Conservation (phyloP, 2,888 invertebrate species). For the Mimumesa dahlbomi region DNA sequence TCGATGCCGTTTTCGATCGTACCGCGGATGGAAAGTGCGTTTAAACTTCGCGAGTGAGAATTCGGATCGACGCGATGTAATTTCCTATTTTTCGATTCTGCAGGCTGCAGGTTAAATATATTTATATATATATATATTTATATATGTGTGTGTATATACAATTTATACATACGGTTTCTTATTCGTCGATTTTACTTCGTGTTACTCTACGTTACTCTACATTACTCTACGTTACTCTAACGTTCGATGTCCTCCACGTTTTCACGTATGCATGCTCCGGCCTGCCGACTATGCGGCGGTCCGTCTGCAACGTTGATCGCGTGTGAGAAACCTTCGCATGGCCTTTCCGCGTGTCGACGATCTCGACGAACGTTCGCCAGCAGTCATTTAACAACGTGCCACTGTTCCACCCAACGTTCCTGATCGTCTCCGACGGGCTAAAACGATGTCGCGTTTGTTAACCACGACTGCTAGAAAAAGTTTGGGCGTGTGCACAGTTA, state of each 20-base stretch:
- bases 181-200: no score
- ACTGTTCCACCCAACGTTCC: no score
- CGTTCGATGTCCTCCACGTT: slow-evolving; percentile 1
- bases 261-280: slow-evolving; percentile 6
- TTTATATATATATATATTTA: no score
- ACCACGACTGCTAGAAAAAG: no score
- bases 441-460: no score
- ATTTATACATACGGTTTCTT: no score
- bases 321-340: slow-evolving; percentile 36
- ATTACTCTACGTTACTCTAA: no score
- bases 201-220: no score
- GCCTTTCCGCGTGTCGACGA: slow-evolving; percentile 32
- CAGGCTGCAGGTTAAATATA: background rate
- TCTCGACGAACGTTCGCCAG: slow-evolving; percentile 13
- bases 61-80: background rate
- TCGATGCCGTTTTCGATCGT: no score
- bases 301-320: slow-evolving; percentile 12
- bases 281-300: background rate
- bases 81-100: background rate
- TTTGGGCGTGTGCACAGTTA: background rate
- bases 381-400: background rate
- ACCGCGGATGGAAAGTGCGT: slow-evolving; percentile 11
- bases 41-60: slow-evolving; percentile 19
- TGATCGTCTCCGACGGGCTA: no score
- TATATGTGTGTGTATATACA: no score